These are phyloP conservation scores for Elaeidobius kamerunicus DNA, from an alignment of 2,888 invertebrate genomes.

Conservation along the genomic window DNA sequence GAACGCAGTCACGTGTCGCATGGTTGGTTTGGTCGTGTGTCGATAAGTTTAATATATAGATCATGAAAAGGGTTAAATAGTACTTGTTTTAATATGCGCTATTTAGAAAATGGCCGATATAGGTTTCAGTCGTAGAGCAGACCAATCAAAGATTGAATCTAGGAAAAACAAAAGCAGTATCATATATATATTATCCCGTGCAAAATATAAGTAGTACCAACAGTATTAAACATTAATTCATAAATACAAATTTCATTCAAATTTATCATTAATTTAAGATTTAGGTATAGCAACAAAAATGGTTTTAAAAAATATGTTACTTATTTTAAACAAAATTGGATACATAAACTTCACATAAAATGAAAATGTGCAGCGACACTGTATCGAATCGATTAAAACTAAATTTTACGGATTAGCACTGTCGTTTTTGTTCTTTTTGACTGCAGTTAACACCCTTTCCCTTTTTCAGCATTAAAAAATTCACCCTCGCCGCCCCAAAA, in stretches of 20 bases:
- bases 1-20: not conserved
- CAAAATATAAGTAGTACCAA: not conserved
- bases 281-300: not conserved
- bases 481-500: slow-evolving; percentile 37
- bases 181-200: not conserved
- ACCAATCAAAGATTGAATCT: no score
- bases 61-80: not conserved
- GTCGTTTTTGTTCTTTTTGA: slow-evolving; percentile 33
- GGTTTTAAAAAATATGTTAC: not conserved
- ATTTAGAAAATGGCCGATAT: no score
- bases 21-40: no score
- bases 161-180: no score
- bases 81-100: no score
- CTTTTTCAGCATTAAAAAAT: slow-evolving; percentile 24
- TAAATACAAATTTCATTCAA: not conserved
- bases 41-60: not conserved
- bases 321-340: no score
- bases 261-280: no score
- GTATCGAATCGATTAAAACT: slow-evolving; percentile 24
- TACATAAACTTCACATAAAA: not conserved
- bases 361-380: slow-evolving; percentile 12
- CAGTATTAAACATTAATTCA: not conserved
- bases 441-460: slow-evolving; percentile 37
- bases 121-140: no score
- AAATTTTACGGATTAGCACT: slow-evolving; percentile 41